Evolutionary conservation across 2,888 invertebrate genomes (phyloP).

Genomic region (Diplolepis rosae): DNA sequence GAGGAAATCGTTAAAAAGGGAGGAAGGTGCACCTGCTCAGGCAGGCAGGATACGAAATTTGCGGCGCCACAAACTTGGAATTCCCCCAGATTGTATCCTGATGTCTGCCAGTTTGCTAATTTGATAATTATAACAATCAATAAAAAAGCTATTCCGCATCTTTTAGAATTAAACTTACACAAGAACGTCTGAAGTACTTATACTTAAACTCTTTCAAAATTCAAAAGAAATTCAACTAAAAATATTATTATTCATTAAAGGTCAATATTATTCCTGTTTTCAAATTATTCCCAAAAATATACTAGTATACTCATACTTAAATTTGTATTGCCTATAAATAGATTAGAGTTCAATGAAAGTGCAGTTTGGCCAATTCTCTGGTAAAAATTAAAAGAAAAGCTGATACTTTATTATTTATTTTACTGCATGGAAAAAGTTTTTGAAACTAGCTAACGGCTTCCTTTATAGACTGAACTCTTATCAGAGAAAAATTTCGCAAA

Average conservation of each 20-base stretch:
- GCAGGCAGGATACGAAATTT: background rate
- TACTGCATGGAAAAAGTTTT: background rate
- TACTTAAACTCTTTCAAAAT: no score
- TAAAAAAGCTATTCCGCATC: background rate
- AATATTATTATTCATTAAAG: no score
- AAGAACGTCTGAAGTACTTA: background rate
- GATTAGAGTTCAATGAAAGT: no score
- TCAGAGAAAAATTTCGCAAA: slow-evolving; percentile 19
- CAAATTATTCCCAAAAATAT: no score
- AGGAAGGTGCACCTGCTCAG: slow-evolving; percentile 36
- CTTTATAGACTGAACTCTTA: slow-evolving; percentile 3
- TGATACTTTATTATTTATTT: background rate
- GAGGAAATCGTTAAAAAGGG: background rate
- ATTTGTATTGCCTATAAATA: no score
- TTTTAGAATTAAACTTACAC: background rate
- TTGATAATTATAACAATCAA: background rate
- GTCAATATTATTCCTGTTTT: no score
- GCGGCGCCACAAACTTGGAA: background rate
- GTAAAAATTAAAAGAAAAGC: background rate
- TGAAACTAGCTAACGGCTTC: background rate
- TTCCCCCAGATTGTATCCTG: slow-evolving; percentile 8
- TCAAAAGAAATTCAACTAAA: no score
- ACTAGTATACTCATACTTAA: no score
- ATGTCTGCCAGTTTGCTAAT: background rate
- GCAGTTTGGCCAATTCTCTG: background rate